These are phyloP conservation scores for Oreochromis grahami DNA, from an alignment of 2,797 vertebrate genomes.

Conservation along the genomic window DNA sequence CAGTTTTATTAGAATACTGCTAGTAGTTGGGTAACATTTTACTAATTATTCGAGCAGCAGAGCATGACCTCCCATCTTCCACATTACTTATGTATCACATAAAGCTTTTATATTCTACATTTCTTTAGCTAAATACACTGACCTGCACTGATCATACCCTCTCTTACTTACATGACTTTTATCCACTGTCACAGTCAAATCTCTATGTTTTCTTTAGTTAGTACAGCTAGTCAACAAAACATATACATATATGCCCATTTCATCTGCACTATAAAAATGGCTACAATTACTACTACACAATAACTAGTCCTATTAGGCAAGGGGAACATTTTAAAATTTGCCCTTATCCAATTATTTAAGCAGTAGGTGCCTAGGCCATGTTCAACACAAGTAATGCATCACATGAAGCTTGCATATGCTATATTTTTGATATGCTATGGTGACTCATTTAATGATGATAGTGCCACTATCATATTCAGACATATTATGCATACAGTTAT, in stretches of 20 bases:
- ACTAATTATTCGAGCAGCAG: not conserved
- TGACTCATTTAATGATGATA: too few species aligned
- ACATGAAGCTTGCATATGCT: not conserved
- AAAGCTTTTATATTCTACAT: not conserved
- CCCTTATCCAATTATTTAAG: not conserved
- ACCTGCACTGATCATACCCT: not conserved
- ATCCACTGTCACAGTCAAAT: accelerated
- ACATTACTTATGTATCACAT: not conserved
- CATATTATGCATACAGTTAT: not conserved
- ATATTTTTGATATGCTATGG: too few species aligned
- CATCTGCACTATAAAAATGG: not conserved
- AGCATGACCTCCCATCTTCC: not conserved
- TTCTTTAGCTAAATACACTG: not conserved
- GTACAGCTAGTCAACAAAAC: not conserved
- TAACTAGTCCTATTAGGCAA: not conserved
- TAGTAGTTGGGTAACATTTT: not conserved
- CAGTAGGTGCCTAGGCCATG: not conserved
- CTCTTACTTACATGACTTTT: not conserved
- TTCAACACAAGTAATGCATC: not conserved
- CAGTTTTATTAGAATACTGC: not conserved
- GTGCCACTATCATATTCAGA: not conserved
- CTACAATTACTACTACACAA: not conserved
- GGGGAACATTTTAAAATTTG: not conserved
- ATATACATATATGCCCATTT: not conserved
- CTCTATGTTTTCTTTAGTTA: not conserved